Evolutionary conservation across 2,113 vertebrate species (phyloP).

Genomic region (Triplophysa siluroides): DNA sequence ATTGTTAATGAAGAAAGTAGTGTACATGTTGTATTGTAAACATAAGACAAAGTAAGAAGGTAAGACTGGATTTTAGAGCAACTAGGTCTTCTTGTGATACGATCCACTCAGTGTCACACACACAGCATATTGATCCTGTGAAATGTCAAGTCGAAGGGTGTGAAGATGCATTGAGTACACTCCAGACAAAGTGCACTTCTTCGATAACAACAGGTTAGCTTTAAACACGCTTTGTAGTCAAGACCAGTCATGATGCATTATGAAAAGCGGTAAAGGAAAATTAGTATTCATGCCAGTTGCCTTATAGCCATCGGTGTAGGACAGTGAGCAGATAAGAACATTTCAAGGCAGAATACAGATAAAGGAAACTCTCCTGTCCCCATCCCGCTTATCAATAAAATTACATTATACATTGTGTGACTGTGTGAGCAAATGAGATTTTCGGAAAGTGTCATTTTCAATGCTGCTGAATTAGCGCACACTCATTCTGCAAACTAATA

Average conservation of each 20-base stretch:
- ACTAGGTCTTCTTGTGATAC: not conserved
- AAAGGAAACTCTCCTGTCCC: constrained; percentile 40
- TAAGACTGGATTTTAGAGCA: not conserved
- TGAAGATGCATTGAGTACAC: not conserved
- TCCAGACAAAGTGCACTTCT: not conserved
- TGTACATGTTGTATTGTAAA: not conserved
- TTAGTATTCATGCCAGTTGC: constrained; percentile 51
- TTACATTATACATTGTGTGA: constrained; percentile 50
- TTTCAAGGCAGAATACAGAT: constrained; percentile 45
- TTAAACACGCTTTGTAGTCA: constrained; percentile 16
- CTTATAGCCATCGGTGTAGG: constrained; percentile 50
- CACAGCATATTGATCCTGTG: not conserved
- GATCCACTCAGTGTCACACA: constrained; percentile 1
- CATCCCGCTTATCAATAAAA: constrained; percentile 56
- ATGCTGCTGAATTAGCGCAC: constrained; percentile 13
- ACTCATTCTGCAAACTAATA: constrained; percentile 6
- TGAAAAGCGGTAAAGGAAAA: constrained; percentile 22
- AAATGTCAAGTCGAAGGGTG: constrained; percentile 33
- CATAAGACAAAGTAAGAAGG: not conserved
- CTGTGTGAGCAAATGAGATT: constrained; percentile 55
- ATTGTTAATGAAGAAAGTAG: not conserved
- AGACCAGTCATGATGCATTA: constrained; percentile 7
- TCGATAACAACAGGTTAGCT: constrained; percentile 27
- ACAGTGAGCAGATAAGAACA: constrained; percentile 44
- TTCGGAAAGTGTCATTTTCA: constrained; percentile 61